Evolutionary conservation across 1,140 invertebrate genomes (phyloP).

Genomic region (Brachionus koreanus): DNA sequence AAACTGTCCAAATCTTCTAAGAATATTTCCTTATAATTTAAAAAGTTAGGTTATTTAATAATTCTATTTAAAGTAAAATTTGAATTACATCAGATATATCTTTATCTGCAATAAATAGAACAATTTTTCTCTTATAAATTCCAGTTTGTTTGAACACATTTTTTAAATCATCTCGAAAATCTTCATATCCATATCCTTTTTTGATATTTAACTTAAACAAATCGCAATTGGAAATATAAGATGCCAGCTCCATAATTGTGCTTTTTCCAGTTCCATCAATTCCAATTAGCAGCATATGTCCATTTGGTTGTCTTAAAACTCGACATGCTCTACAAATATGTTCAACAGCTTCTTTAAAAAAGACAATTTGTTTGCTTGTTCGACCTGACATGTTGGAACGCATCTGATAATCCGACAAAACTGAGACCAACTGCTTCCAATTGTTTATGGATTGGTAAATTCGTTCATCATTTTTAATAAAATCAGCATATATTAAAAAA

Average conservation of each 20-base stretch:
- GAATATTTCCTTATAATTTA: conserved; percentile 59
- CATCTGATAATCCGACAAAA: conserved; percentile 44
- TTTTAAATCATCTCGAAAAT: conserved; percentile 73
- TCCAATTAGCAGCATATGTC: conserved; percentile 76
- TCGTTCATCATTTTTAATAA: conserved; percentile 41
- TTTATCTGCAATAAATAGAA: conserved; percentile 30
- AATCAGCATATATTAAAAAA: conserved; percentile 32
- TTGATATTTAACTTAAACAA: conserved; percentile 62
- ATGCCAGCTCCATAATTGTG: conserved; percentile 53
- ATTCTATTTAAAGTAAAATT: not conserved
- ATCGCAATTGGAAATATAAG: conserved; percentile 54
- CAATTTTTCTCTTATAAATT: conserved; percentile 7
- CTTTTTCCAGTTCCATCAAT: conserved; percentile 64
- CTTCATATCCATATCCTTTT: conserved; percentile 70
- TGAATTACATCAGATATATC: conserved; percentile 17
- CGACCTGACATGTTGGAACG: not conserved
- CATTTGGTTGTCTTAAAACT: conserved; percentile 74
- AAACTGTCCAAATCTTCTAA: conserved; percentile 58
- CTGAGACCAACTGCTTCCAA: conserved; percentile 26
- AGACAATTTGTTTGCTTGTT: conserved; percentile 49
- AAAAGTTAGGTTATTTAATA: too few species aligned
- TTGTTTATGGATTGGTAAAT: conserved; percentile 32
- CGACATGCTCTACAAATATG: conserved; percentile 64
- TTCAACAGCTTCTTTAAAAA: conserved; percentile 58
- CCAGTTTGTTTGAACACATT: conserved; percentile 57